phyloP scores from a whole-genome alignment of 1,140 invertebrate genomes.

The Matsumurasca onukii region DNA sequence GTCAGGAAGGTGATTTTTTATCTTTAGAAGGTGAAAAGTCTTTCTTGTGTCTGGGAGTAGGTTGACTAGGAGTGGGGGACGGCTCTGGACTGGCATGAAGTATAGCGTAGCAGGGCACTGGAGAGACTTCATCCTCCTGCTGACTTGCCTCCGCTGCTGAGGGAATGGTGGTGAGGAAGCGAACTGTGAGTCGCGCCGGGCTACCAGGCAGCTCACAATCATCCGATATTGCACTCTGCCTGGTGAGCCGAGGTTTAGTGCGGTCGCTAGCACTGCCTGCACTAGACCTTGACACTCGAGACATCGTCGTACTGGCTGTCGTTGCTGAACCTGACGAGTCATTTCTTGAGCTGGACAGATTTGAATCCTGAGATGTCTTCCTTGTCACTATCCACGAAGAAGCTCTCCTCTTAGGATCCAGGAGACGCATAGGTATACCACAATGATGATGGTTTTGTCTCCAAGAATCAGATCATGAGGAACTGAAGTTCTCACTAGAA shows the following conservation, averaged over 20 bases:
- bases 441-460: constrained; percentile 67
- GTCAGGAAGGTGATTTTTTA: constrained; percentile 29
- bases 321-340: constrained; percentile 85
- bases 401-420: constrained; percentile 73
- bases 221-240: constrained; percentile 63
- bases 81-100: constrained; percentile 38
- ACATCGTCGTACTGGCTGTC: constrained; percentile 79
- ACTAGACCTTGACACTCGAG: constrained; percentile 58
- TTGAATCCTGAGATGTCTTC: constrained; percentile 88
- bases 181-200: constrained; percentile 57
- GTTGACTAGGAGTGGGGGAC: constrained; percentile 39
- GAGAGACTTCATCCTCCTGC: constrained; percentile 61
- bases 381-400: constrained; percentile 85
- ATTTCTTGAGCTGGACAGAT: constrained; percentile 78
- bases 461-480: constrained; percentile 81
- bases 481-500: constrained; percentile 87
- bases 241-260: constrained; percentile 67
- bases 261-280: constrained; percentile 40
- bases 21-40: constrained; percentile 28
- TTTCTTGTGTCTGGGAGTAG: constrained; percentile 21
- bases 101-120: constrained; percentile 39
- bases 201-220: constrained; percentile 41
- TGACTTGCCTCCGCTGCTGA: constrained; percentile 76
- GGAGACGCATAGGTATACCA: constrained; percentile 68
- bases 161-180: constrained; percentile 75